A percentile compares a stretch with the other conserved stretches of the same genome.
Conservation (phyloP, 1,140 invertebrate genomes). For the Cyclina sinensis region DNA sequence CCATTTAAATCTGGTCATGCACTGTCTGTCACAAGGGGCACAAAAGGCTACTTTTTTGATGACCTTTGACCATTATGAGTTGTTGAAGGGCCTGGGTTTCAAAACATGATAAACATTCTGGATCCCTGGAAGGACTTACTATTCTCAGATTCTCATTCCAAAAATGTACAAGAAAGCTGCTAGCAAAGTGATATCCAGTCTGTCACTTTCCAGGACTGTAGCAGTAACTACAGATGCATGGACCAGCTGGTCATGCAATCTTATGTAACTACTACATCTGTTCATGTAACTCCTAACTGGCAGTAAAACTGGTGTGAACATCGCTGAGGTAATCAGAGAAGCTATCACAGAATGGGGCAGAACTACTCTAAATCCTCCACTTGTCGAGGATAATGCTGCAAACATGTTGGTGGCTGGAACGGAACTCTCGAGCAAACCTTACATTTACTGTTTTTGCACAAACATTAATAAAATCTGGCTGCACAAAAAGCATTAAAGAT, state of each 20-base stretch:
- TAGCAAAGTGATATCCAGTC: neutral
- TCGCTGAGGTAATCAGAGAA: constrained; percentile 41
- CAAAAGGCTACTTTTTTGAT: neutral
- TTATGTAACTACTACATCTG: constrained; percentile 44
- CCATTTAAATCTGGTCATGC: too few species aligned
- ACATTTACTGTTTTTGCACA: constrained; percentile 62
- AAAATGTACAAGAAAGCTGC: neutral
- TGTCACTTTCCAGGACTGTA: constrained; percentile 22
- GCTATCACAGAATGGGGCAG: constrained; percentile 52
- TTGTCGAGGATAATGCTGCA: constrained; percentile 59
- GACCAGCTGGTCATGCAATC: constrained; percentile 31
- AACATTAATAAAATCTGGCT: too few species aligned
- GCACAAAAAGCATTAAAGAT: too few species aligned
- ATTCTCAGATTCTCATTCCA: neutral
- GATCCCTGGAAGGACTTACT: constrained; percentile 23
- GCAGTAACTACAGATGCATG: constrained; percentile 55
- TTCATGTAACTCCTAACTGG: constrained; percentile 21
- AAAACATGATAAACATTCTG: neutral
- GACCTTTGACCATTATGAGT: neutral
- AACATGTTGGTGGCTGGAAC: constrained; percentile 57
- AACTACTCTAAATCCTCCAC: constrained; percentile 6
- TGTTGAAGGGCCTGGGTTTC: neutral
- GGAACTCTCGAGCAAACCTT: neutral
- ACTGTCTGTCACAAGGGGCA: too few species aligned
- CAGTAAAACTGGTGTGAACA: constrained; percentile 37